Evolutionary conservation across 2,888 invertebrate genomes (phyloP).

Genomic region (Lepidonotus clava): DNA sequence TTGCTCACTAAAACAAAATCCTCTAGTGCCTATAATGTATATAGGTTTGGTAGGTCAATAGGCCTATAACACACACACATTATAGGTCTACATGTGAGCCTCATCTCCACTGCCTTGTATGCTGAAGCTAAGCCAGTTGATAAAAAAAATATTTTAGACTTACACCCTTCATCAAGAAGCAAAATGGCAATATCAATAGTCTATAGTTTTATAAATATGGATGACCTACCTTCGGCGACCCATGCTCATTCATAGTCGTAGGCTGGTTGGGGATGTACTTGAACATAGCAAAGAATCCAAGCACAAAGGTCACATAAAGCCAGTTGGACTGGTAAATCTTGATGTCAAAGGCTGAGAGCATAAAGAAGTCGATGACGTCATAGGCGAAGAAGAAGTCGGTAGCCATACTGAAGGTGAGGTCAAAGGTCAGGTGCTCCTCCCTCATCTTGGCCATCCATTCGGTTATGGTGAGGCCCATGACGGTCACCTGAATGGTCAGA

Average conservation of each 20-base stretch:
- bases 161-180: too few species aligned
- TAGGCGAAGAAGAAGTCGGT: slow-evolving; percentile 66
- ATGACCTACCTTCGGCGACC: background rate
- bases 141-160: too few species aligned
- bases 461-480: slow-evolving; percentile 64
- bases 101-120: too few species aligned
- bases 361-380: slow-evolving; percentile 65
- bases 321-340: slow-evolving; percentile 58
- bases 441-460: slow-evolving; percentile 65
- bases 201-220: background rate
- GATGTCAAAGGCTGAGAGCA: slow-evolving; percentile 37
- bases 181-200: background rate
- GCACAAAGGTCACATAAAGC: slow-evolving; percentile 62
- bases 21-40: too few species aligned
- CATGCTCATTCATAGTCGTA: slow-evolving; percentile 23
- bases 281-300: slow-evolving; percentile 64
- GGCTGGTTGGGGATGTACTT: slow-evolving; percentile 63
- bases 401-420: slow-evolving; percentile 63
- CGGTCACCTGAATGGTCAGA: slow-evolving; percentile 36
- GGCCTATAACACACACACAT: too few species aligned
- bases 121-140: too few species aligned
- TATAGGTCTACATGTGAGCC: too few species aligned
- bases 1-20: too few species aligned
- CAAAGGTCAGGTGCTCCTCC: slow-evolving; percentile 63
- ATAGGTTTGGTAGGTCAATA: too few species aligned